Evolutionary conservation across 2,797 vertebrate genomes (phyloP).

Genomic region (Phoebastria nigripes): DNA sequence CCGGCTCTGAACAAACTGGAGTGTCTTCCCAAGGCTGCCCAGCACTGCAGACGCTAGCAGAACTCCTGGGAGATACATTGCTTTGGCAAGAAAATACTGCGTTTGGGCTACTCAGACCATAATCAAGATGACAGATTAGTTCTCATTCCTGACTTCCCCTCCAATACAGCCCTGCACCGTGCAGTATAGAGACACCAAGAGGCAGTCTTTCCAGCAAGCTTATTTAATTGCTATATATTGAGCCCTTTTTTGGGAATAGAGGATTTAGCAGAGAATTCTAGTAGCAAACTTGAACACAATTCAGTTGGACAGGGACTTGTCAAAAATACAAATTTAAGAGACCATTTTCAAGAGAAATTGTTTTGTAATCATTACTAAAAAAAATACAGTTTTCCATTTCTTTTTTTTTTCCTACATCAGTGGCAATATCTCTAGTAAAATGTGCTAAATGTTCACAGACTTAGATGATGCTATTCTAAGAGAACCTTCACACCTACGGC

Average conservation of each 20-base stretch:
- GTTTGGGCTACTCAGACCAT: background rate
- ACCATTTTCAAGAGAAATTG: background rate
- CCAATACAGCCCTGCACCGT: background rate
- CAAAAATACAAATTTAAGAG: background rate
- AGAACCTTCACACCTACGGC: background rate
- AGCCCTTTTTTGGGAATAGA: background rate
- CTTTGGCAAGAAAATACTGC: background rate
- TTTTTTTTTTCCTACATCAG: background rate
- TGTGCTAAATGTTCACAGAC: background rate
- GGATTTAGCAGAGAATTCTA: background rate
- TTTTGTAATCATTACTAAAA: background rate
- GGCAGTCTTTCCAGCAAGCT: background rate
- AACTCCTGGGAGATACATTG: background rate
- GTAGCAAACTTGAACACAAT: background rate
- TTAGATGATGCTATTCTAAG: background rate
- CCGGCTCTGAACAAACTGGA: background rate
- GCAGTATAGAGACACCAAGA: background rate
- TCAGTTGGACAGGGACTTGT: background rate
- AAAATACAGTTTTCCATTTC: background rate
- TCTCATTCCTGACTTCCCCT: background rate
- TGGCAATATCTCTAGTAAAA: background rate
- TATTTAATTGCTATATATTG: background rate
- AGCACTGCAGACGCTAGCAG: background rate
- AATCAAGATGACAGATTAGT: background rate
- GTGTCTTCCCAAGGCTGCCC: background rate